Conservation (phyloP, 2,888 invertebrate genomes). For the Phengaris arion region DNA sequence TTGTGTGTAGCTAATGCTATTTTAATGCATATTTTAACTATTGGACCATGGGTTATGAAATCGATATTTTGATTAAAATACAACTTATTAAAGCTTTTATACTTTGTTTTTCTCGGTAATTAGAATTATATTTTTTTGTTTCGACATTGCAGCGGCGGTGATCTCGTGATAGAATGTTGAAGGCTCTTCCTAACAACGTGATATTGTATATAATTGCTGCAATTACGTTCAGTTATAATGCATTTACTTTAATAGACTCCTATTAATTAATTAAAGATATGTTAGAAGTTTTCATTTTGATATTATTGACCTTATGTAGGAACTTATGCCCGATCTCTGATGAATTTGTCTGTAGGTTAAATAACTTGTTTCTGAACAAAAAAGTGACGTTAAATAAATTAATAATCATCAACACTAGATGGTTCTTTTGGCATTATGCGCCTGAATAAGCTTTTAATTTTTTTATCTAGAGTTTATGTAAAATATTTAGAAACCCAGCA, state of each 20-base stretch:
- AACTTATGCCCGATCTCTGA: no score
- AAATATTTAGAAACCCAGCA: no score
- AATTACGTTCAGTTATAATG: slow-evolving; percentile 24
- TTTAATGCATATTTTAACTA: background rate
- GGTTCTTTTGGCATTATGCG: no score
- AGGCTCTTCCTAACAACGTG: slow-evolving; percentile 62
- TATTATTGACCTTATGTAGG: background rate
- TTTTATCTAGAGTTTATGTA: no score
- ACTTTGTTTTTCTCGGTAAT: slow-evolving; percentile 36
- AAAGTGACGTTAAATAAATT: no score
- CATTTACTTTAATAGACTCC: slow-evolving; percentile 16
- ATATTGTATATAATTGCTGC: slow-evolving; percentile 37
- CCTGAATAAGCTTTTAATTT: no score
- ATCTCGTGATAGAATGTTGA: slow-evolving; percentile 60
- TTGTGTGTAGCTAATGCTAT: no score
- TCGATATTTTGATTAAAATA: background rate
- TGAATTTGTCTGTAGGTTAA: no score
- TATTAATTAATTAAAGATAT: slow-evolving; percentile 12
- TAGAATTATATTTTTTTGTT: slow-evolving; percentile 43
- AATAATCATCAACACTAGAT: no score
- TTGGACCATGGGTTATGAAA: background rate
- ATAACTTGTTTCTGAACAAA: no score
- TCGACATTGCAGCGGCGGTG: slow-evolving; percentile 53
- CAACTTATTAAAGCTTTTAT: background rate
- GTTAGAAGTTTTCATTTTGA: background rate